These are phyloP conservation scores for Lepetodrilus schrolli DNA, from an alignment of 2,888 invertebrate species.

Conservation along the genomic window DNA sequence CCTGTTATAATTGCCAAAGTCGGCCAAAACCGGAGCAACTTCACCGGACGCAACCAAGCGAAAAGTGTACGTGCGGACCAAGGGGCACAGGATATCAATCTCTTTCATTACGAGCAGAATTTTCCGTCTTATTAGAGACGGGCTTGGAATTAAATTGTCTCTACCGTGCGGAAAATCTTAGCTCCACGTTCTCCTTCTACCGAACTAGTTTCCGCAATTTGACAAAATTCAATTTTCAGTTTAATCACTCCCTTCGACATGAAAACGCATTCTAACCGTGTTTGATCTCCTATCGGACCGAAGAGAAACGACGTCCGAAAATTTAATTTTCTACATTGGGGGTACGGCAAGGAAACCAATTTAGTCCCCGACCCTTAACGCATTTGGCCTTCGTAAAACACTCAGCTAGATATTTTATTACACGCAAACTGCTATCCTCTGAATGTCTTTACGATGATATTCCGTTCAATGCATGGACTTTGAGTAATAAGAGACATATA, in stretches of 20 bases:
- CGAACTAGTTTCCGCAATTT: constrained; percentile 31
- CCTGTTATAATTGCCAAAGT: constrained; percentile 38
- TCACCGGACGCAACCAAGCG: constrained; percentile 37
- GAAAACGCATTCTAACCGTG: constrained; percentile 26
- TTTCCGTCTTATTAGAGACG: constrained; percentile 49
- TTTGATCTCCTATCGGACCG: constrained; percentile 15
- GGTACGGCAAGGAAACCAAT: constrained; percentile 25
- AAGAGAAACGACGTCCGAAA: constrained; percentile 18
- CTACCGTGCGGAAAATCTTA: constrained; percentile 45
- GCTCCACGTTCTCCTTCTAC: constrained; percentile 30
- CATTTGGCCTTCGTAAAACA: constrained; percentile 24
- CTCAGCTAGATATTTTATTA: constrained; percentile 19
- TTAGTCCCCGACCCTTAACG: constrained; percentile 26
- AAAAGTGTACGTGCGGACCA: constrained; percentile 42
- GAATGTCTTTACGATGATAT: constrained; percentile 5
- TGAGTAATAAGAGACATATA: constrained; percentile 4
- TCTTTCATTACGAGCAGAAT: constrained; percentile 49
- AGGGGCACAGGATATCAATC: constrained; percentile 47
- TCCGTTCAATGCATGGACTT: neutral
- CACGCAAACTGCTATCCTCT: neutral
- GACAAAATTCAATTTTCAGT: constrained; percentile 32
- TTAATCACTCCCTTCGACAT: constrained; percentile 22
- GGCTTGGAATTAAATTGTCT: constrained; percentile 50
- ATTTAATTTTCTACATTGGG: constrained; percentile 14
- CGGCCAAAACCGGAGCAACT: constrained; percentile 37